Base-by-base conservation (phyloP, 2,113 vertebrate genomes). In the Panthera uncia region DNA sequence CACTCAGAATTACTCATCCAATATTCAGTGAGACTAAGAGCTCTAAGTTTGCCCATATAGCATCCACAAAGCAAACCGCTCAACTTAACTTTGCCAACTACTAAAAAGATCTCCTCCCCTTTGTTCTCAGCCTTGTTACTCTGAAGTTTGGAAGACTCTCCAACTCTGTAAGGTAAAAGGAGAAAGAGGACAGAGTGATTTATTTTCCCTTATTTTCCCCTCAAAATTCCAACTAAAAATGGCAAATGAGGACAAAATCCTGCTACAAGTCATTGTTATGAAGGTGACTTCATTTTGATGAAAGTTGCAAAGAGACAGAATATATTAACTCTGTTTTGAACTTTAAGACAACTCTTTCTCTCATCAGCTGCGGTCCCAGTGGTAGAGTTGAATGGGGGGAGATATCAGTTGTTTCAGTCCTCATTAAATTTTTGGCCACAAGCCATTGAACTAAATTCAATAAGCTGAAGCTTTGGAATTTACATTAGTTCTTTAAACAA, bases 371-470 rank as follows among this genome's bases (percentile, higher is more conserved):
- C 12, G 48, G 93, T 97, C 96, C 81, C 96, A 66, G 91, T 84
- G 88, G 97, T 66, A 68, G 48, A 89, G 41, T 84, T 95, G 95
- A 98, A 97, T 97, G 82, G 94, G 91, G 41, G 41, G 73, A 93
- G 91, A 97, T 97, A 97, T 69, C 84, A 79, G 81, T 83, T 15
- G 29, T 85, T 96, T 97, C 91, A 89, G 91, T 82, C 89, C 96
- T 98, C 96, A 97, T 98, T 98, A 98, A 98, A 96, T 86, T 97
- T 97, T 98, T 98, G 98, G 97, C 95, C 91, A 95, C 41, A 93
- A 94, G 98, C 98, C 96, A 98, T 4, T 29, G 74, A 93, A 88
- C 73, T 96, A 90, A 97, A 97, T 97, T 98, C 96, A 98, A 87
- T 96, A 97, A 97, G 73, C 81, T 68, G 63, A 93, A 95, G 78